phyloP scores from a whole-genome alignment of 2,888 invertebrate genomes.

The Mayetiola destructor region DNA sequence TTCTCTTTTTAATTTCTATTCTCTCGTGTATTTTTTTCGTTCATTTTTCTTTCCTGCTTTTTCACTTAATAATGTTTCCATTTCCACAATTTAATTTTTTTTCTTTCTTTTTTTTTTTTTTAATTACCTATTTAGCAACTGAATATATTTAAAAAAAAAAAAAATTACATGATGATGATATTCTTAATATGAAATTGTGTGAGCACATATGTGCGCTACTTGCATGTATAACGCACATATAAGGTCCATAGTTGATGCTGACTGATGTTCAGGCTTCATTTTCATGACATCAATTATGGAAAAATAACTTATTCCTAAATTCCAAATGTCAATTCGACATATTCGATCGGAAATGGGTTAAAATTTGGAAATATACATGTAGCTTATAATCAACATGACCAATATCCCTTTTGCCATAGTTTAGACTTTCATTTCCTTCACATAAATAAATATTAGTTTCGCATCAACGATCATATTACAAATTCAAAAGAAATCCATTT shows the following conservation, averaged over 20 bases:
- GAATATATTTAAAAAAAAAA: no score
- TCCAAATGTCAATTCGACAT: neutral
- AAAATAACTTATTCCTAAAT: neutral
- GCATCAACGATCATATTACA: no score
- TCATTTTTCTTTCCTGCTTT: neutral
- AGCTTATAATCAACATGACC: no score
- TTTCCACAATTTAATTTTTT: no score
- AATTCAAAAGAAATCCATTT: no score
- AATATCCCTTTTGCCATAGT: no score
- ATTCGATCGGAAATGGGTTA: neutral
- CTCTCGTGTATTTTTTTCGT: neutral
- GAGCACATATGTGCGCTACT: neutral
- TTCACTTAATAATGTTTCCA: neutral
- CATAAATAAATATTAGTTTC: no score
- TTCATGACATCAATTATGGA: conserved; percentile 2
- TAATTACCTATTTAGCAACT: neutral
- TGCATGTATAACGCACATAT: no score
- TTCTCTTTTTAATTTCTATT: neutral
- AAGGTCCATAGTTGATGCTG: no score
- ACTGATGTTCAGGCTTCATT: neutral
- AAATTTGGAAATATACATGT: no score
- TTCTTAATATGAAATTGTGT: neutral
- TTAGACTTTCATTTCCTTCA: neutral
- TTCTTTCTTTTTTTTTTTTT: neutral
- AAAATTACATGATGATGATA: no score